Conservation (phyloP, 2,888 invertebrate genomes). For the Sisyra nigra region DNA sequence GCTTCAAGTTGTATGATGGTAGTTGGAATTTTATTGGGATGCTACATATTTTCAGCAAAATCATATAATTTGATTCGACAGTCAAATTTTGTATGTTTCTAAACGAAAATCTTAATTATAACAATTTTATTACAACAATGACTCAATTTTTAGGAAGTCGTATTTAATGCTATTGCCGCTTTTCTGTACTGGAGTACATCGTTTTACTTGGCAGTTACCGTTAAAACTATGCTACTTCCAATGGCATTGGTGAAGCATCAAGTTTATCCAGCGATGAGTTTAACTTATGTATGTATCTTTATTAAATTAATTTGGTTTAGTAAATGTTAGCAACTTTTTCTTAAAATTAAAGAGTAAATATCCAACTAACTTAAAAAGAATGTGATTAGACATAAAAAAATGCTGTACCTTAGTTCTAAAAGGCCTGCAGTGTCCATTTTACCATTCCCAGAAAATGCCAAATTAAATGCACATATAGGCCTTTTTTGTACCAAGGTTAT, state of each 20-base stretch:
- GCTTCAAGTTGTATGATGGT: conserved; percentile 68
- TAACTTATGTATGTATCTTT: conserved; percentile 72
- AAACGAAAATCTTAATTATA: background rate
- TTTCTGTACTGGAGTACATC: conserved; percentile 65
- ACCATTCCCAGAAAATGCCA: too few relatives aligned
- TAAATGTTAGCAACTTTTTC: too few relatives aligned
- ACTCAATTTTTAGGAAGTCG: conserved; percentile 45
- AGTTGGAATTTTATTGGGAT: conserved; percentile 52
- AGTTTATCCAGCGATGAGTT: conserved; percentile 79
- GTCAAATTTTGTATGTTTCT: conserved; percentile 55
- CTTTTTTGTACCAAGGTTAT: too few relatives aligned
- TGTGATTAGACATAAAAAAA: too few relatives aligned
- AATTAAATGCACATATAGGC: too few relatives aligned
- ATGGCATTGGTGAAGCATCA: conserved; percentile 56
- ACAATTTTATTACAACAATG: background rate
- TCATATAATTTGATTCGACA: conserved; percentile 60
- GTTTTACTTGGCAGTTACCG: conserved; percentile 63
- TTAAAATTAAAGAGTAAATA: too few relatives aligned
- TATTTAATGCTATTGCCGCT: conserved; percentile 63
- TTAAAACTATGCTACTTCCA: conserved; percentile 63
- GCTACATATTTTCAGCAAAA: conserved; percentile 64
- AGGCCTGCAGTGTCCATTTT: too few relatives aligned
- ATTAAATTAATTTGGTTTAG: too few relatives aligned
- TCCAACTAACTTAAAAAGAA: too few relatives aligned
- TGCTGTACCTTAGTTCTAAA: too few relatives aligned